Evolutionary conservation across 1,140 invertebrate species (phyloP).

Genomic region (Brachionus koreanus): DNA sequence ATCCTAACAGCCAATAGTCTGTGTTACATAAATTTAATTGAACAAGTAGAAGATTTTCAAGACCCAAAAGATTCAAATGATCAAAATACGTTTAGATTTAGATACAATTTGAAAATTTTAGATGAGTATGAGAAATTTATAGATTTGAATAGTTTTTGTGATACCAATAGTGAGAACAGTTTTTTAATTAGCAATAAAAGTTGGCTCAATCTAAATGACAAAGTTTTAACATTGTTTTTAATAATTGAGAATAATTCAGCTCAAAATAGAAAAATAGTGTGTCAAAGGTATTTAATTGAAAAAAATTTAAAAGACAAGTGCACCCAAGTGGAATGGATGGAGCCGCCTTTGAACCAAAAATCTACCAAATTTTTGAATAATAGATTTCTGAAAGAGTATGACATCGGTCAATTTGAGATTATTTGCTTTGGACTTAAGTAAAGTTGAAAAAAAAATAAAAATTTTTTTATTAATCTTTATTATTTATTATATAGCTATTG

Average conservation of each 20-base stretch:
- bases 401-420: neutral
- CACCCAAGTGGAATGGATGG: neutral
- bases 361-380: neutral
- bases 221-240: neutral
- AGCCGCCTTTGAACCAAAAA: neutral
- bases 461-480: neutral
- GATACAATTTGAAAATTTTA: neutral
- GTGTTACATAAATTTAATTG: neutral
- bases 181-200: conserved; percentile 23
- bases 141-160: neutral
- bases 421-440: neutral
- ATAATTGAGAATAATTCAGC: neutral
- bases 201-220: neutral
- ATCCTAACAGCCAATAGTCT: neutral
- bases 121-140: neutral
- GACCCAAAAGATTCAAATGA: neutral
- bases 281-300: neutral
- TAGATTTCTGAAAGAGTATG: neutral
- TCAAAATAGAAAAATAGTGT: neutral
- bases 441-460: neutral
- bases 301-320: neutral
- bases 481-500: conserved; percentile 10
- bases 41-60: neutral
- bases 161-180: neutral
- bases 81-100: neutral